Percentiles rank a stretch among this genome's conserved stretches.
Evolutionary conservation across 2,797 vertebrate species (phyloP).

Genomic region (Pantherophis alleghaniensis): DNA sequence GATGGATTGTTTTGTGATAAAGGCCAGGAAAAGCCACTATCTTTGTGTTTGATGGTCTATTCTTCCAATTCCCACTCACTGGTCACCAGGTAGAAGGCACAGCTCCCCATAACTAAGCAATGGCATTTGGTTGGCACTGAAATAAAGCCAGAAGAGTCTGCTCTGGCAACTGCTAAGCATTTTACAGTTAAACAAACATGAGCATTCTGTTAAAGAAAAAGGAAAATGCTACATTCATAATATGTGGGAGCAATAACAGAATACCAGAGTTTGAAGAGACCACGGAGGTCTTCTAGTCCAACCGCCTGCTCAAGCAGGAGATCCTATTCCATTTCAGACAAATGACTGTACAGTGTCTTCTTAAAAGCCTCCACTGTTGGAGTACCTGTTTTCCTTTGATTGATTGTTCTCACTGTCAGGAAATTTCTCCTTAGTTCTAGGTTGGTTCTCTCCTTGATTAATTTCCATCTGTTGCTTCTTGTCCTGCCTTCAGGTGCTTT

Average conservation of each 20-base stretch:
- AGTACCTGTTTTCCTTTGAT: no score
- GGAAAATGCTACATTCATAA: neutral
- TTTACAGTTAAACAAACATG: neutral
- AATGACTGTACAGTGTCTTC: neutral
- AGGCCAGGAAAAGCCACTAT: neutral
- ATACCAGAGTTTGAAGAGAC: neutral
- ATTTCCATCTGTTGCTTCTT: neutral
- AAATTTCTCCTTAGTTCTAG: neutral
- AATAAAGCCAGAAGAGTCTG: neutral
- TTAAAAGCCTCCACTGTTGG: neutral
- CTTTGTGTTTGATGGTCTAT: neutral
- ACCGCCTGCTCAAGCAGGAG: neutral
- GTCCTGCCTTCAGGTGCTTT: neutral
- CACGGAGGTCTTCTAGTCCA: neutral
- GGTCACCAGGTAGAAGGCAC: neutral
- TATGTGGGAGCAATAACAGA: neutral
- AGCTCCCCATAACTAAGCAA: neutral
- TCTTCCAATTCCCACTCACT: neutral
- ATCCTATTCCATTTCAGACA: neutral
- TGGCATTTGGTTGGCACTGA: neutral
- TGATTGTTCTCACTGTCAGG: neutral
- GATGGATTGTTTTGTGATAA: neutral
- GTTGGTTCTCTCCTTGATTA: neutral
- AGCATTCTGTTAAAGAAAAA: neutral
- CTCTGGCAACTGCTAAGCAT: neutral